Evolutionary conservation across 53 echinoderm and acorn worm genomes (phyloP).

Genomic region (Crossaster papposus): DNA sequence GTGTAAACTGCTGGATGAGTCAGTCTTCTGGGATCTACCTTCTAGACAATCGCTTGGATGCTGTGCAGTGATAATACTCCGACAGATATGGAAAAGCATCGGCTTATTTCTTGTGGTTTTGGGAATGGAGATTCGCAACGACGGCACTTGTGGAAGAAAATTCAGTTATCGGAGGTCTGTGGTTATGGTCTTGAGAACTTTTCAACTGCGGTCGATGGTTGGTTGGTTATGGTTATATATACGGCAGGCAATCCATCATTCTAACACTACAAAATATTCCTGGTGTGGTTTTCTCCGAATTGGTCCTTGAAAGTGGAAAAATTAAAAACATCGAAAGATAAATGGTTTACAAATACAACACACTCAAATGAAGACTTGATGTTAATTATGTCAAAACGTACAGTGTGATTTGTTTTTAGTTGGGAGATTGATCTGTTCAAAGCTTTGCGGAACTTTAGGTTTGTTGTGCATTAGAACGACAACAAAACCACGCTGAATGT

Average conservation of each 20-base stretch:
- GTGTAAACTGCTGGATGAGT: neutral
- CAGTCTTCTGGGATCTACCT: neutral
- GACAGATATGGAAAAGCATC: neutral
- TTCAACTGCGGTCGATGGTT: neutral
- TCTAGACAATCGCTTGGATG: neutral
- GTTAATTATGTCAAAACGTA: neutral
- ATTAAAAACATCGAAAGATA: neutral
- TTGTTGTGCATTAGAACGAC: neutral
- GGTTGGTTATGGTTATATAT: too few relatives aligned
- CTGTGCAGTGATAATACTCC: neutral
- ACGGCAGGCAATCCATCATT: neutral
- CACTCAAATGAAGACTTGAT: neutral
- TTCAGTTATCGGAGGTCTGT: too few relatives aligned
- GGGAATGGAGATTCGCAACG: too few relatives aligned
- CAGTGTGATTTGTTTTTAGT: neutral
- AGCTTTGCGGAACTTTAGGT: too few relatives aligned
- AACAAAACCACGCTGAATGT: slow-evolving; percentile 17
- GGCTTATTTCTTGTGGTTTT: too few relatives aligned
- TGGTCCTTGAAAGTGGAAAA: neutral
- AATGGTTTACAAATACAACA: neutral
- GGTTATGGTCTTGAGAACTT: neutral
- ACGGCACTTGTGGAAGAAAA: too few relatives aligned
- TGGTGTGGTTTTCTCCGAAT: neutral
- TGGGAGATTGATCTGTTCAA: neutral
- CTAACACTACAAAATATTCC: neutral